A percentile compares a stretch with the other conserved stretches of the same genome.
Conservation (phyloP, 2,113 vertebrate species). For the Mugil cephalus region DNA sequence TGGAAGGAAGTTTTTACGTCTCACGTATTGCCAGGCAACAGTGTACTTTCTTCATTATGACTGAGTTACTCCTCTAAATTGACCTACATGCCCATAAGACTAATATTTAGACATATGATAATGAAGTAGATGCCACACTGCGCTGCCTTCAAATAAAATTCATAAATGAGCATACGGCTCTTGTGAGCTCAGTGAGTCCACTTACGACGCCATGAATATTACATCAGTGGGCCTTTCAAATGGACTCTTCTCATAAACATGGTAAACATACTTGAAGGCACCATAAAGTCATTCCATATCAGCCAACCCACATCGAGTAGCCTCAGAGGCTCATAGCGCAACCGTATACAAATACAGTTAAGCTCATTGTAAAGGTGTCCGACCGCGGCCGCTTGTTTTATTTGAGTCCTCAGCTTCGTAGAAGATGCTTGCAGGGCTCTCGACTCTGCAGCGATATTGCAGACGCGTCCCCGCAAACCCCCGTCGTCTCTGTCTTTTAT, state of each 20-base stretch:
- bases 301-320: slow-evolving; percentile 12
- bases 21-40: background rate
- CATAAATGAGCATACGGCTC: slow-evolving; percentile 18
- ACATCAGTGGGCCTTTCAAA: slow-evolving; percentile 58
- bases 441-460: slow-evolving; percentile 10
- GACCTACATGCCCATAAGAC: background rate
- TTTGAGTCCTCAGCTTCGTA: slow-evolving; percentile 42
- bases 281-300: slow-evolving; percentile 50
- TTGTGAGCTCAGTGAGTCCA: slow-evolving; percentile 34
- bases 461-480: background rate
- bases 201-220: slow-evolving; percentile 67
- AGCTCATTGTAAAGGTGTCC: slow-evolving; percentile 38
- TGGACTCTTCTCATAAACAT: slow-evolving; percentile 62
- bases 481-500: slow-evolving; percentile 29
- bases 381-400: slow-evolving; percentile 25
- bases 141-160: slow-evolving; percentile 27
- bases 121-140: background rate
- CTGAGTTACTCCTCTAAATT: background rate
- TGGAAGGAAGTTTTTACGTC: background rate
- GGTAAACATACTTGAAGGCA: slow-evolving; percentile 66
- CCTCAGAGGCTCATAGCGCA: slow-evolving; percentile 21
- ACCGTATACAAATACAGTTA: slow-evolving; percentile 21
- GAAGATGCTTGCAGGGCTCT: slow-evolving; percentile 31
- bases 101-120: background rate
- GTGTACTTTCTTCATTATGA: background rate